Evolutionary conservation across 1,140 invertebrate species (phyloP).

Genomic region (Diplogasteroides magnus): DNA sequence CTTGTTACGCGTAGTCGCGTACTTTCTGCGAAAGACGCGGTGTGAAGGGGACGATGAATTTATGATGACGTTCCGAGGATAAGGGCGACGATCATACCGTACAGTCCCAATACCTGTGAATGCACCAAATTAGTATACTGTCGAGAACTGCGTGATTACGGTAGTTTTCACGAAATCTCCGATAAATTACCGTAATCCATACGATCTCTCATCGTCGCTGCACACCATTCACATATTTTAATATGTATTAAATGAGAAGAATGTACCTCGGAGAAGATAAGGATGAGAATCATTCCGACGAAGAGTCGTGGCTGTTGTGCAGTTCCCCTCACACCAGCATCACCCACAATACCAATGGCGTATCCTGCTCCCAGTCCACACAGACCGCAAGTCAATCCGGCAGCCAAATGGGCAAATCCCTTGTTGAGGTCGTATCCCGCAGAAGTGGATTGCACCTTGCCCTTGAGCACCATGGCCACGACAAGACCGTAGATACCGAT

Average conservation of each 20-base stretch:
- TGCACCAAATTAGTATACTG: no score
- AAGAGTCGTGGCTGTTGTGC: conserved; percentile 96
- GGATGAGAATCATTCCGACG: conserved; percentile 99
- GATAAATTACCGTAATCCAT: no score
- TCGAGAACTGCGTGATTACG: no score
- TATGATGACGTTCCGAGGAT: conserved; percentile 70
- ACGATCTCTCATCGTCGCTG: no score
- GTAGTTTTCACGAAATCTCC: no score
- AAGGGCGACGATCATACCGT: conserved; percentile 97
- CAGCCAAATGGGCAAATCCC: conserved; percentile 94
- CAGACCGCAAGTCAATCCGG: conserved; percentile 91
- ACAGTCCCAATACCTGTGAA: conserved; percentile 76
- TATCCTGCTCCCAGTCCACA: conserved; percentile 65
- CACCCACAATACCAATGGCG: conserved; percentile 96
- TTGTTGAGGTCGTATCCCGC: conserved; percentile 65
- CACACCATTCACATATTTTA: no score
- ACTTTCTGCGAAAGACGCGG: neutral
- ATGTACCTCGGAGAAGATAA: conserved; percentile 98
- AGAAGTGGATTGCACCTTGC: conserved; percentile 37
- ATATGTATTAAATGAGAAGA: conserved; percentile 6
- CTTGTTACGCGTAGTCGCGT: neutral
- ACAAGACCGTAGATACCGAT: conserved; percentile 55
- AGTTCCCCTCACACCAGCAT: conserved; percentile 94
- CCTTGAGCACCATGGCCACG: conserved; percentile 54
- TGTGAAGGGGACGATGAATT: neutral